These are phyloP conservation scores for Botia almorhae DNA, from an alignment of 2,797 vertebrate species.

Conservation along the genomic window DNA sequence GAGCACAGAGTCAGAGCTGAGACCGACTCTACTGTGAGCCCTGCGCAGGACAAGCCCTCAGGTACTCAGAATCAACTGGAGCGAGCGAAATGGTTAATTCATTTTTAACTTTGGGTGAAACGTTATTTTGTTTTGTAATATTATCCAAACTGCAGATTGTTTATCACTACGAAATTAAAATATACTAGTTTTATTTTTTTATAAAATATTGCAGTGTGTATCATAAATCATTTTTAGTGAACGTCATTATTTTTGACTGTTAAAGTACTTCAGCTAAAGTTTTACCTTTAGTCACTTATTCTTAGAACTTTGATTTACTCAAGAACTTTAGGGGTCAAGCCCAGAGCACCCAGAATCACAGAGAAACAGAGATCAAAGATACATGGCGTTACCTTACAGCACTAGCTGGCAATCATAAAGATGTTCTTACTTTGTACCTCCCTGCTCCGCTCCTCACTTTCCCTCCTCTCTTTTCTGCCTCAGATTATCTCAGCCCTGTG, in stretches of 20 bases:
- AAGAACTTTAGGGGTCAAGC: conserved; percentile 15
- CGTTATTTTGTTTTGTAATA: not conserved
- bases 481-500: conserved; percentile 92
- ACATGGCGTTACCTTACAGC: not conserved
- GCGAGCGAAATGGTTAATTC: not conserved
- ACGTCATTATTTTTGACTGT: not conserved
- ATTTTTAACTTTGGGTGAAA: not conserved
- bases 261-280: not conserved
- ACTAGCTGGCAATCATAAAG: not conserved
- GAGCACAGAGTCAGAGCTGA: conserved; percentile 84
- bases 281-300: not conserved
- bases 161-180: not conserved
- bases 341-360: not conserved
- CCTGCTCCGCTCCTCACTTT: not conserved
- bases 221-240: too few relatives aligned
- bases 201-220: too few relatives aligned
- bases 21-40: conserved; percentile 87
- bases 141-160: not conserved
- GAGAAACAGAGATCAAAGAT: conserved; percentile 22
- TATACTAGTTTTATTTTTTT: too few relatives aligned
- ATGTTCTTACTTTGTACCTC: not conserved
- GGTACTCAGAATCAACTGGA: conserved; percentile 71
- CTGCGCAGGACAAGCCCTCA: conserved; percentile 90
- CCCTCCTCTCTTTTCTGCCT: conserved; percentile 33
- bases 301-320: not conserved